phyloP scores from a whole-genome alignment of 1,140 invertebrate species.

The Amyelois transitella region DNA sequence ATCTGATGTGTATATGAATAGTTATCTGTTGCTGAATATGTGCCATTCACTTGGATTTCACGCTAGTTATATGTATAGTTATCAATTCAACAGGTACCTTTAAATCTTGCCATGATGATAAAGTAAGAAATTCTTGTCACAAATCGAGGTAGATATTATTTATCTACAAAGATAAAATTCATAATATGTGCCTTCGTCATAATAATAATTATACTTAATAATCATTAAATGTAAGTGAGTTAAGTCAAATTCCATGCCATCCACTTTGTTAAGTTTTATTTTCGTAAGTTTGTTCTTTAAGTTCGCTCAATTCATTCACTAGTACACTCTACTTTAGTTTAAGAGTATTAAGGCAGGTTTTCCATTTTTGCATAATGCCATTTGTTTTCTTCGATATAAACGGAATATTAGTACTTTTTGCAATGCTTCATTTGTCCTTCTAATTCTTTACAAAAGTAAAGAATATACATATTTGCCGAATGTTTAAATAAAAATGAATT shows the following conservation, averaged over 20 bases:
- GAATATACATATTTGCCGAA: no score
- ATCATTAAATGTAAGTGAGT: conserved; percentile 65
- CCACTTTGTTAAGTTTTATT: conserved; percentile 73
- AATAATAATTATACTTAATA: conserved; percentile 51
- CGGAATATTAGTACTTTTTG: not conserved
- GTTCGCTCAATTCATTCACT: conserved; percentile 70
- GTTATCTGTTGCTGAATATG: conserved; percentile 58
- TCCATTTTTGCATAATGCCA: conserved; percentile 20
- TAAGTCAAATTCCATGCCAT: conserved; percentile 74
- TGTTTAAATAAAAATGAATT: not conserved
- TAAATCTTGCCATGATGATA: conserved; percentile 73
- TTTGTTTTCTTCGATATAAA: not conserved
- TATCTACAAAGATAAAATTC: conserved; percentile 49
- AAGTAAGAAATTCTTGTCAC: conserved; percentile 70
- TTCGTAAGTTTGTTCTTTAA: conserved; percentile 66
- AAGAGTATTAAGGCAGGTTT: conserved; percentile 27
- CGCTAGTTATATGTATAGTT: conserved; percentile 65
- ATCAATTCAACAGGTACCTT: conserved; percentile 72
- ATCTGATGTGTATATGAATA: conserved; percentile 31
- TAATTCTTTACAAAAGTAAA: no score
- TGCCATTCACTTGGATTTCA: conserved; percentile 71
- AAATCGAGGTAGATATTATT: conserved; percentile 54
- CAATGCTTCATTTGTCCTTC: not conserved
- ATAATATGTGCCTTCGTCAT: conserved; percentile 63
- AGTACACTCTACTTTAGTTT: conserved; percentile 60